phyloP scores from a whole-genome alignment of 2,113 vertebrate species.

The Cyanoramphus novaezelandiae region DNA sequence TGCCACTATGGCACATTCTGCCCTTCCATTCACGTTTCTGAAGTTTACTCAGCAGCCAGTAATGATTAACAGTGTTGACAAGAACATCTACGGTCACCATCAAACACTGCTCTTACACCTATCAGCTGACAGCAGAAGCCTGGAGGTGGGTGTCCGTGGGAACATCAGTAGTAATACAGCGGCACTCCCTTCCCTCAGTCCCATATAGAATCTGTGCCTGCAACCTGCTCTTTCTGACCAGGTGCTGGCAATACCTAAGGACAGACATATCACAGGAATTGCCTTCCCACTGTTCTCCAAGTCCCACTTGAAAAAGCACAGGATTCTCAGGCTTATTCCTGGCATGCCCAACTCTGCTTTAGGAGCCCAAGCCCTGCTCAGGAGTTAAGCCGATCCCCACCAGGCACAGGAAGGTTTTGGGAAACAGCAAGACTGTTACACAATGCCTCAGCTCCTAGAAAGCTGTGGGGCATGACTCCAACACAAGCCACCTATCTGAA shows the following conservation, averaged over 20 bases:
- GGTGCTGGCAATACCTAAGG: neutral
- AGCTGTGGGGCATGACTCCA: neutral
- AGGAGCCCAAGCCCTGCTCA: neutral
- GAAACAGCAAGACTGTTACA: neutral
- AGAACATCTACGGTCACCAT: rapidly evolving
- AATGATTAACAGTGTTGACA: neutral
- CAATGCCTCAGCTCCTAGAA: neutral
- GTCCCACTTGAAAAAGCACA: neutral
- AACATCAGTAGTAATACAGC: neutral
- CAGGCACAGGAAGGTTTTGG: neutral
- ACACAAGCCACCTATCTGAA: neutral
- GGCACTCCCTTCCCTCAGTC: neutral
- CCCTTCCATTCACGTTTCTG: neutral
- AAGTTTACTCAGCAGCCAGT: neutral
- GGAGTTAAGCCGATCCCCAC: neutral
- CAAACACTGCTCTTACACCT: neutral
- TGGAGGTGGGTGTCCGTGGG: neutral
- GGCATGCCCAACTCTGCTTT: neutral
- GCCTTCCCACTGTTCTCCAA: neutral
- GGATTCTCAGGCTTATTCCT: neutral
- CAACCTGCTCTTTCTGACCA: neutral
- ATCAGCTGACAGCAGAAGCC: neutral
- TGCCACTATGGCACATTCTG: neutral
- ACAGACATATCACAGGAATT: neutral
- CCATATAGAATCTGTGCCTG: rapidly evolving